Evolutionary conservation across 1,140 invertebrate genomes (phyloP).

Genomic region (Drosophila lacteicornis): DNA sequence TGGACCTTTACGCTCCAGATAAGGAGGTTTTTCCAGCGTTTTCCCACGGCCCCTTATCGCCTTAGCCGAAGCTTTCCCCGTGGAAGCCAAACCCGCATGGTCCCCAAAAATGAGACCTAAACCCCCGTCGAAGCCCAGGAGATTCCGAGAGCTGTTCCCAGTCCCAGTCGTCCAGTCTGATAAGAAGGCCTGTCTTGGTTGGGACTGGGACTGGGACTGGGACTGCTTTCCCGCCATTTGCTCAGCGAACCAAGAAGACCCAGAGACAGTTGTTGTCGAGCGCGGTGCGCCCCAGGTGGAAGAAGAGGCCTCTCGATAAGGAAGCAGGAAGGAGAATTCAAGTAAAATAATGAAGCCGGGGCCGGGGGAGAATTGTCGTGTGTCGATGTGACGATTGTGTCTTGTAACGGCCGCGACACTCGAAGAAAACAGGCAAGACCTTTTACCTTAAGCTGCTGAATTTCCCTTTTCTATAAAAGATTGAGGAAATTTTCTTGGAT

Average conservation of each 20-base stretch:
- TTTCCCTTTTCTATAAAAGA: not conserved
- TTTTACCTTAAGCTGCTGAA: too few relatives aligned
- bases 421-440: constrained; percentile 3
- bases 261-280: constrained; percentile 51
- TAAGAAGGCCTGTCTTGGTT: constrained; percentile 19
- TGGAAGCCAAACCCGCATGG: constrained; percentile 30
- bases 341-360: not conserved
- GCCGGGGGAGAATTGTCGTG: constrained; percentile 21
- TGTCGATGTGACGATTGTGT: constrained; percentile 28
- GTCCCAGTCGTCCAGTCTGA: not conserved
- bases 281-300: constrained; percentile 27
- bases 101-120: constrained; percentile 2
- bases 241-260: constrained; percentile 70
- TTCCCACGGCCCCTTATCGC: constrained; percentile 42
- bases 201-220: constrained; percentile 24
- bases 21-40: constrained; percentile 9
- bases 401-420: constrained; percentile 53
- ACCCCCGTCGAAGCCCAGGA: not conserved
- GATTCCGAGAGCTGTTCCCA: constrained; percentile 30
- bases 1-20: not conserved
- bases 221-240: constrained; percentile 76
- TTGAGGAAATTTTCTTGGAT: not conserved
- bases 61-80: constrained; percentile 16
- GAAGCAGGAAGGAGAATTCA: constrained; percentile 5
- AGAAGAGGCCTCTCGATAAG: constrained; percentile 55